Evolutionary conservation across 2,888 invertebrate genomes (phyloP), one percentile per base, ranked within the genome.

Genomic region (Bombylius major): DNA sequence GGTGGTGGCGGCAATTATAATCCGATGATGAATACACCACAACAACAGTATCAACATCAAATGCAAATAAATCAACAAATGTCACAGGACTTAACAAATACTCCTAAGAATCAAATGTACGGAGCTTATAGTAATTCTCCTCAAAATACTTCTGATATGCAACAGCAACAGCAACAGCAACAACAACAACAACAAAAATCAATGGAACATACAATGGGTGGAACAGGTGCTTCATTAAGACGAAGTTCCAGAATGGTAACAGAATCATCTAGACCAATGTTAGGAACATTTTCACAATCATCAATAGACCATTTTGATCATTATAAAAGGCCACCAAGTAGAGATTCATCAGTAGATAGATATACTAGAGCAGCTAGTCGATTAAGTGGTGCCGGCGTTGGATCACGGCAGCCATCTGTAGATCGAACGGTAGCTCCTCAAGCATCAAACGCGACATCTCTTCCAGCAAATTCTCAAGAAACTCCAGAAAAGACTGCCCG

Each of bases 301-400:
- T 87, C 89, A 64, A 89, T 89, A 68, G 92, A 93, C 73, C 89
- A 91, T 68, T 91, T 93, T 70, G 95, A 95, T 73, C 95, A 96
- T 70, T 96, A 96, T 73, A 90, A 91, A 73, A 79, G 89, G 70
- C 90, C 92, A 54, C 90, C 91, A 1, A 91, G 91, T 76, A 79
- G 91, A 69, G 90, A 91, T 70, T 84, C 87, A 59, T 90, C 90
- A 64, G 87, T 89, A 50, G 91, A 91, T 76, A 80, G 87, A 59
- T 89, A 86, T 68, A 82, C 85, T 6, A 78, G 86, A 59, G 84
- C 87, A 33, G 79, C 83, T 52, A 81, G 81, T 62, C 75, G 82
- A 57, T 70, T 83, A 61, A 79, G 78, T 63, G 72, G 76, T 42
- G 69, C 68, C 54, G 67, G 73, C n/a, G 66, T 71, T 23, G 79